Evolutionary conservation across 2,888 invertebrate species (phyloP).

Genomic region (Helobdella robusta): DNA sequence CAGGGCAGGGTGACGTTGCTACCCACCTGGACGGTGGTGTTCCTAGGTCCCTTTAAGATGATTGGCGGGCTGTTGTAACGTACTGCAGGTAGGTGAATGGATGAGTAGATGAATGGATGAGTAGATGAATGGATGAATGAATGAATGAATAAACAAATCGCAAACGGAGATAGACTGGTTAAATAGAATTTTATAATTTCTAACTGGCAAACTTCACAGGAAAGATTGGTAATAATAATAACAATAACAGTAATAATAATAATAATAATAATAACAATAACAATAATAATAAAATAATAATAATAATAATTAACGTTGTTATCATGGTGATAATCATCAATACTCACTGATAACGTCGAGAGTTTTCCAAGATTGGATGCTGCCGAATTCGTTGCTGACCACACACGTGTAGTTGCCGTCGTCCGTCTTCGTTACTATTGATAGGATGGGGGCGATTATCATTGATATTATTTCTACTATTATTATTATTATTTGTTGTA

Average conservation of each 20-base stretch:
- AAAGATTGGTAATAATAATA: neutral
- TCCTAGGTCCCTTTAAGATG: slow-evolving; percentile 61
- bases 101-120: neutral
- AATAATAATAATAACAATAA: neutral
- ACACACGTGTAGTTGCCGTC: slow-evolving; percentile 78
- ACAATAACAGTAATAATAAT: neutral
- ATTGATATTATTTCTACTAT: too few relatives aligned
- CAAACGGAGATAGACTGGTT: too few relatives aligned
- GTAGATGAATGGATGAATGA: neutral
- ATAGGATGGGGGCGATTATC: neutral
- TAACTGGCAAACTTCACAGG: too few relatives aligned
- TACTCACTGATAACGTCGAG: slow-evolving; percentile 47
- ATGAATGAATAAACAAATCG: neutral
- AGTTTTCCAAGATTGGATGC: slow-evolving; percentile 54
- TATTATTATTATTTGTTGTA: too few relatives aligned
- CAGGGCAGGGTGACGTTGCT: slow-evolving; percentile 67
- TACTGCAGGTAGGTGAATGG: neutral
- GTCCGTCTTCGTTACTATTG: slow-evolving; percentile 53
- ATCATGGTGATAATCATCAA: neutral
- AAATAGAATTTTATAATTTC: too few relatives aligned
- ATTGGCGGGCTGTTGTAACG: slow-evolving; percentile 58
- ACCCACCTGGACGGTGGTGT: slow-evolving; percentile 67
- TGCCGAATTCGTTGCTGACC: slow-evolving; percentile 71
- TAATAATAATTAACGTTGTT: neutral
- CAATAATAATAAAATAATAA: neutral